Evolutionary conservation across 2,888 invertebrate species (phyloP).

Genomic region (Orchesellides sinensis): DNA sequence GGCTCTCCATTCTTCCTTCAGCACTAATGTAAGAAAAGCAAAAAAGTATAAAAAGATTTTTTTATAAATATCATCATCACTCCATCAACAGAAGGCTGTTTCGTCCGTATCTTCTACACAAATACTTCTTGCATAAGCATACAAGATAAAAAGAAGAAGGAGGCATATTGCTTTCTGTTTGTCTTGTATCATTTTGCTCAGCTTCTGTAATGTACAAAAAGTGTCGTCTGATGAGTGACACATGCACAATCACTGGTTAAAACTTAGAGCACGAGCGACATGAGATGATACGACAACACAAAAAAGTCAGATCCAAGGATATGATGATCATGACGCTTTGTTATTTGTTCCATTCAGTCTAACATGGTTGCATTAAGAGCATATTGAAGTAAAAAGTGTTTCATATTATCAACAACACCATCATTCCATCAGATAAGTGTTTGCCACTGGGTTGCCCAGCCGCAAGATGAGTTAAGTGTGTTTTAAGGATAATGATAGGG

Average conservation of each 20-base stretch:
- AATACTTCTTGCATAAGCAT: constrained; percentile 24
- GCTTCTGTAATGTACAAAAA: constrained; percentile 19
- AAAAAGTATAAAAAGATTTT: constrained; percentile 28
- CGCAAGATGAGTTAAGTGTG: constrained; percentile 20
- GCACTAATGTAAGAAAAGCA: constrained; percentile 65
- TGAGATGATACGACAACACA: constrained; percentile 28
- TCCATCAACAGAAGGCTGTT: constrained; percentile 48
- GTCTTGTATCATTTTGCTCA: not conserved
- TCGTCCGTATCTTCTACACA: constrained; percentile 20
- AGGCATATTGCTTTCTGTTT: not conserved
- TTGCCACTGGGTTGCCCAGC: constrained; percentile 20
- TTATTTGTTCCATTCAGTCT: not conserved
- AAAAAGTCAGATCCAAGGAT: constrained; percentile 43
- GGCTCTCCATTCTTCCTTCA: constrained; percentile 70
- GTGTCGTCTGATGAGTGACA: constrained; percentile 57
- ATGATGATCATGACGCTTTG: constrained; percentile 27
- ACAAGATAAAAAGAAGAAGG: not conserved
- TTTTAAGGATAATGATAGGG: constrained; percentile 7
- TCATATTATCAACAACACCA: constrained; percentile 23
- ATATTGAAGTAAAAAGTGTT: not conserved
- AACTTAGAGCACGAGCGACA: constrained; percentile 31
- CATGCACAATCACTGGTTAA: constrained; percentile 38
- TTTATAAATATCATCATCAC: constrained; percentile 45
- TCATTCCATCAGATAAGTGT: no score
- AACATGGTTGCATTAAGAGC: not conserved